Percentiles rank a stretch among this genome's conserved stretches.
phyloP scores from a whole-genome alignment of 2,113 vertebrate genomes.

The Menura novaehollandiae region DNA sequence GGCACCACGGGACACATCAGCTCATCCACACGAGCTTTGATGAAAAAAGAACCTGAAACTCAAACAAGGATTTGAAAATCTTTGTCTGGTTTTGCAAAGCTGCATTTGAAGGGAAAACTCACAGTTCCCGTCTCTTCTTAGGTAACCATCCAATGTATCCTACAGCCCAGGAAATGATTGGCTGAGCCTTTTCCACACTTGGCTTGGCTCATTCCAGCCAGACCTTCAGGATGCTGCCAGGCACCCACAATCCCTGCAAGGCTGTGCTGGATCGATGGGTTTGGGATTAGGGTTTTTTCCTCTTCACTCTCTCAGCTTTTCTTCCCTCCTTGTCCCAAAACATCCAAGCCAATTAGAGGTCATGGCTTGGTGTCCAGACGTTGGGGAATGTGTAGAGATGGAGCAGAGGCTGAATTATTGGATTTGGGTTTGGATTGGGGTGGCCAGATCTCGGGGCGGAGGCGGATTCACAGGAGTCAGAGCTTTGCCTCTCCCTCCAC shows the following conservation, averaged over 20 bases:
- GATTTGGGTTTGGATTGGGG: not conserved
- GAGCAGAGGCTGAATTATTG: not conserved
- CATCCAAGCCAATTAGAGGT: rapidly evolving
- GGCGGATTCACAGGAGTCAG: not conserved
- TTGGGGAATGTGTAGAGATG: not conserved
- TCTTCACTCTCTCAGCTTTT: not conserved
- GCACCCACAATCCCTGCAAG: not conserved
- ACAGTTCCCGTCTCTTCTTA: not conserved
- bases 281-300: not conserved
- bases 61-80: not conserved
- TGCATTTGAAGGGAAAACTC: not conserved
- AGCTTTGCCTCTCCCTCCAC: not conserved
- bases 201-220: not conserved
- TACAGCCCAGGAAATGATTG: not conserved
- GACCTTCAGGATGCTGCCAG: not conserved
- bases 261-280: not conserved
- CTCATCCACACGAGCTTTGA: not conserved
- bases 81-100: not conserved
- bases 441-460: rapidly evolving
- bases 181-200: not conserved
- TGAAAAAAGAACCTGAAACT: not conserved
- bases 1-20: rapidly evolving
- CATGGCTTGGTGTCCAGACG: rapidly evolving
- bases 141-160: not conserved
- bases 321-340: not conserved